Conservation (phyloP, 2,113 vertebrate genomes). For the Maccullochella peelii region DNA sequence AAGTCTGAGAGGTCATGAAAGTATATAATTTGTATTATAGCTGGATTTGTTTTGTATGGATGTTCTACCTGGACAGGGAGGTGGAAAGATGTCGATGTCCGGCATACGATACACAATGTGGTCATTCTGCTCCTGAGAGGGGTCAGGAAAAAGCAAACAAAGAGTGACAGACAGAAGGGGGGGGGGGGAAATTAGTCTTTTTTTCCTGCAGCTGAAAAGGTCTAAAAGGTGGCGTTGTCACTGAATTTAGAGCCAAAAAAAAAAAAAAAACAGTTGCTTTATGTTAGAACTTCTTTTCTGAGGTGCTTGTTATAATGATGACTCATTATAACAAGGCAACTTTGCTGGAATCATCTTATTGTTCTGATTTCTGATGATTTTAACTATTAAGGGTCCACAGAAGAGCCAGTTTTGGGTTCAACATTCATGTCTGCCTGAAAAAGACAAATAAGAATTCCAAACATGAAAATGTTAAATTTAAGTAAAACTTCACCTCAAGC, state of each 20-base stretch:
- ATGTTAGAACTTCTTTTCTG: not conserved
- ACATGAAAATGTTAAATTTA: not conserved
- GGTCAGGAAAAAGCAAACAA: not conserved
- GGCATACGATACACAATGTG: slow-evolving; percentile 82
- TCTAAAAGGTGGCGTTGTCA: not conserved
- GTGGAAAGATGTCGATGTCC: slow-evolving; percentile 61
- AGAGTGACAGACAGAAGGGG: not conserved
- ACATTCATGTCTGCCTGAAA: not conserved
- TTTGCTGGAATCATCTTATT: not conserved
- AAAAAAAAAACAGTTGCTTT: not conserved
- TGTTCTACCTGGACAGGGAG: slow-evolving; percentile 77
- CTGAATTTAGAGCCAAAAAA: not conserved
- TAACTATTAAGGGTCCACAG: not conserved
- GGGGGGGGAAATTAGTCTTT: not conserved
- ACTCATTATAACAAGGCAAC: not conserved
- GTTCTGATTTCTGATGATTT: not conserved
- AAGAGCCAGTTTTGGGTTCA: not conserved
- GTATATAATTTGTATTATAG: not conserved
- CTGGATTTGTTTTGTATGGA: not conserved
- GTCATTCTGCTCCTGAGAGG: slow-evolving; percentile 61
- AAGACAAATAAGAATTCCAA: not conserved
- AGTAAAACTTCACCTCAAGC: not conserved
- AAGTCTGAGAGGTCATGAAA: not conserved
- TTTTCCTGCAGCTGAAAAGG: not conserved
- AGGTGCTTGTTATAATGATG: not conserved